Percentiles rank a stretch among this genome's conserved stretches.
phyloP scores from a whole-genome alignment of 2,888 invertebrate genomes.

The Scaptodrosophila latifasciaeformis region DNA sequence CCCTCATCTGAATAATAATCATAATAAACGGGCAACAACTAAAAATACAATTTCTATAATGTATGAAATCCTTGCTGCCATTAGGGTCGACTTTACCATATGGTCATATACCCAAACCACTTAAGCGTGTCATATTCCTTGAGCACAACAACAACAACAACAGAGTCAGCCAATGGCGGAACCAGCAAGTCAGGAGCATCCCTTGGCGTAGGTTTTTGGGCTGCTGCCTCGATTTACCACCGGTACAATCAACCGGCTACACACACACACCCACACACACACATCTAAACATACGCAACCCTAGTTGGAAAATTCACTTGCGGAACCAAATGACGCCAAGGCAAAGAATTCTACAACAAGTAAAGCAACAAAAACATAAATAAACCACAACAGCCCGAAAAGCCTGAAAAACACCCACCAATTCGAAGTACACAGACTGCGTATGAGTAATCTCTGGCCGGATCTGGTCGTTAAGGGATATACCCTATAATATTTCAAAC shows the following conservation, averaged over 20 bases:
- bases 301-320: background rate
- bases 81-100: constrained; percentile 48
- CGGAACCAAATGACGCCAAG: constrained; percentile 2
- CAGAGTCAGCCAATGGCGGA: constrained; percentile 13
- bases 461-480: constrained; percentile 13
- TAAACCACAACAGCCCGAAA: background rate
- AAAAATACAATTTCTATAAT: too few species aligned
- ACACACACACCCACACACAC: too few species aligned
- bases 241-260: too few species aligned
- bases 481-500: too few species aligned
- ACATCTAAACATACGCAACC: too few species aligned
- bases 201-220: constrained; percentile 29
- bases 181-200: constrained; percentile 33
- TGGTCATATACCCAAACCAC: constrained; percentile 52
- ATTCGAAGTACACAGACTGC: constrained; percentile 12
- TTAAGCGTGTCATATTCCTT: constrained; percentile 48
- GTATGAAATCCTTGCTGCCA: too few species aligned
- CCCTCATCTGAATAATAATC: constrained; percentile 24
- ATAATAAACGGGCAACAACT: too few species aligned
- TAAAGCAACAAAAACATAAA: constrained; percentile 17
- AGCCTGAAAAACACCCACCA: background rate
- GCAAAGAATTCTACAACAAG: background rate
- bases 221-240: background rate
- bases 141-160: constrained; percentile 23
- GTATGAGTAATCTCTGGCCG: constrained; percentile 46